Evolutionary conservation across 2,888 invertebrate species (phyloP), one percentile per base, ranked within the genome.

Genomic region (Dynastes maya): DNA sequence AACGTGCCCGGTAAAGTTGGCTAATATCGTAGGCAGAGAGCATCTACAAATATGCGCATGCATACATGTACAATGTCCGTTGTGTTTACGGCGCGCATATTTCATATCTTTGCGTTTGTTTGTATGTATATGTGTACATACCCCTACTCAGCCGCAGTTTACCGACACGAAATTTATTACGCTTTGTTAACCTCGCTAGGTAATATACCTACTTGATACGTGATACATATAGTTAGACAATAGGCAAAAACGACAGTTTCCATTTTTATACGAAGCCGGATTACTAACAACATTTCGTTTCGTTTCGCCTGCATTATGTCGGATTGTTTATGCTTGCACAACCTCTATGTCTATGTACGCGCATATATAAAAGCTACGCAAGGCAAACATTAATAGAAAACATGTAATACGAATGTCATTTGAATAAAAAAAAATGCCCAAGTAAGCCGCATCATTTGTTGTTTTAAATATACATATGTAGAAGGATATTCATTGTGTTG

Each of bases 141-240:
- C 45, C 45, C 45, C 11, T 45, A 55, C 55, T 22, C 55, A 45
- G 65, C 45, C 65, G 16, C 65, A 40, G 45, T 65, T 65, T 55
- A 55, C 65, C n/a, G 65, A 45, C 65, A 65, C 40, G 40, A 45
- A 65, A 65, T 65, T 65, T 65, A 65, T 65, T 65, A 40, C 65
- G 65, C 65, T 65, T 65, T 65, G 65, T 65, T 65, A 65, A 55
- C 55, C 22, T 55, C 55, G 55, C 55, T 16, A 16, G 55, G 55
- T 55, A 55, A 55, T 55, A 55, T 55, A 55, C 55, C 55, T 22
- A 55, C 55, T 55, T 55, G 22, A 55, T 55, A 55, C 55, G 55
- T 55, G 45, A 45, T 45, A 45, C 45, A 45, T 55, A 55, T 55
- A 55, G 55, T 55, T 55, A 55, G 55, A 55, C 55, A 55, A 55